Evolutionary conservation across 2,888 invertebrate genomes (phyloP).

Genomic region (Quadroppia sp.): DNA sequence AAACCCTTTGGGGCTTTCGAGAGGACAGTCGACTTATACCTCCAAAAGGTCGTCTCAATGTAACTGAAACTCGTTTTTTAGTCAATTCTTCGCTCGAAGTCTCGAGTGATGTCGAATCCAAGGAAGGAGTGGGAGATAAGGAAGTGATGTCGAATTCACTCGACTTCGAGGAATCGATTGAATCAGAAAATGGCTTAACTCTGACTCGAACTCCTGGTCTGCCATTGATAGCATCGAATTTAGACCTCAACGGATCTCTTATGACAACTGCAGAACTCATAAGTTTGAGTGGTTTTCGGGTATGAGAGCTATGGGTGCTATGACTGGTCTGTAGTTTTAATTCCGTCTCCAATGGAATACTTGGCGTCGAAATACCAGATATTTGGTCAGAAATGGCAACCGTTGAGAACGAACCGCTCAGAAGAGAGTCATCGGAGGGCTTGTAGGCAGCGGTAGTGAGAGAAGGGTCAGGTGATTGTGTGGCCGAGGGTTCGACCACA

Average conservation of each 20-base stretch:
- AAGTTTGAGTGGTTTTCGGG: constrained; percentile 36
- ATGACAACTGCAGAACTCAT: constrained; percentile 35
- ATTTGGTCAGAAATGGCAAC: constrained; percentile 11
- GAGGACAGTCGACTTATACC: constrained; percentile 36
- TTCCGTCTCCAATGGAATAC: constrained; percentile 20
- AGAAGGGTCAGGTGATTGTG: background rate
- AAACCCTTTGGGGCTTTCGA: constrained; percentile 28
- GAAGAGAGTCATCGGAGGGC: background rate
- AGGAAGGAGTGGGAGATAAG: background rate
- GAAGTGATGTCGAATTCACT: background rate
- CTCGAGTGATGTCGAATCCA: background rate
- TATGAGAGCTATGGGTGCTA: background rate
- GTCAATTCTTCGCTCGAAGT: background rate
- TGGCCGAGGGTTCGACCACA: constrained; percentile 38
- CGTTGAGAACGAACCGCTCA: background rate
- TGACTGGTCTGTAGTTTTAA: constrained; percentile 7
- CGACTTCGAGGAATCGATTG: background rate
- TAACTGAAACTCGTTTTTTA: background rate
- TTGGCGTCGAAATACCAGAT: constrained; percentile 9
- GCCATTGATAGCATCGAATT: constrained; percentile 39
- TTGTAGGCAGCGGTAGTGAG: background rate
- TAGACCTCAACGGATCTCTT: constrained; percentile 38
- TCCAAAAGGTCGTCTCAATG: constrained; percentile 27
- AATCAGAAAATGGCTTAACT: constrained; percentile 43
- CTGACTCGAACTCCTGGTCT: constrained; percentile 47